A percentile compares a stretch with the other conserved stretches of the same genome.
Conservation (phyloP, 2,888 invertebrate genomes). For the Drosophila siamana region DNA sequence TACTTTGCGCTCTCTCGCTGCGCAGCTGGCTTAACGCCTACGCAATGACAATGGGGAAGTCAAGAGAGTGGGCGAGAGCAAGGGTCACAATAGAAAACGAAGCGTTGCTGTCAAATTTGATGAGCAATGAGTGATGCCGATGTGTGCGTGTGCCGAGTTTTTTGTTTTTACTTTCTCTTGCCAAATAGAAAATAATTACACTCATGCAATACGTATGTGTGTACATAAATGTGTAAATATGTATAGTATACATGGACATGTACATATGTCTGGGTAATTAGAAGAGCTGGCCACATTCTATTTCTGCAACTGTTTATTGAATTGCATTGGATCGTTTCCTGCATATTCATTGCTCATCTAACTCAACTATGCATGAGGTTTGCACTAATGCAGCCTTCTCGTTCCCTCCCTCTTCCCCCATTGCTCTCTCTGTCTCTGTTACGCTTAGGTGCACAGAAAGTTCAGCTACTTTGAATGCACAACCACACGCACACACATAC, state of each 20-base stretch:
- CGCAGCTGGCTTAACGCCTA: constrained; percentile 69
- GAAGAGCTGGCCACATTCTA: constrained; percentile 39
- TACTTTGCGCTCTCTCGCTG: constrained; percentile 36
- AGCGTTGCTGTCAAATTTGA: constrained; percentile 65
- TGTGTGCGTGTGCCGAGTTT: constrained; percentile 17
- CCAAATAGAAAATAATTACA: constrained; percentile 76
- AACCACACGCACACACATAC: background rate
- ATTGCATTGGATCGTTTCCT: constrained; percentile 45
- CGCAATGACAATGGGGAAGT: constrained; percentile 32
- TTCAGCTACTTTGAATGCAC: constrained; percentile 47
- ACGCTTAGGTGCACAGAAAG: constrained; percentile 75
- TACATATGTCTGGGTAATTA: constrained; percentile 31
- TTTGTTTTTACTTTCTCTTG: constrained; percentile 75
- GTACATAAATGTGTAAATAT: background rate
- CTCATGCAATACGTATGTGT: constrained; percentile 2
- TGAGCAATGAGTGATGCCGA: constrained; percentile 66
- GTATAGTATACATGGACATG: no score
- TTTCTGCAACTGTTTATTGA: constrained; percentile 27
- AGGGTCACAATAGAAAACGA: constrained; percentile 66
- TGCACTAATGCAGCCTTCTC: no score
- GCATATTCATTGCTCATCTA: constrained; percentile 28
- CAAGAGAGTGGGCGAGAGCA: constrained; percentile 19
- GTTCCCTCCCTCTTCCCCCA: background rate
- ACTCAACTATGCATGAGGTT: constrained; percentile 31
- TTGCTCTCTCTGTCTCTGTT: constrained; percentile 19